Base-by-base conservation (phyloP, 2,888 invertebrate genomes). In the Aphidoletes aphidimyza region DNA sequence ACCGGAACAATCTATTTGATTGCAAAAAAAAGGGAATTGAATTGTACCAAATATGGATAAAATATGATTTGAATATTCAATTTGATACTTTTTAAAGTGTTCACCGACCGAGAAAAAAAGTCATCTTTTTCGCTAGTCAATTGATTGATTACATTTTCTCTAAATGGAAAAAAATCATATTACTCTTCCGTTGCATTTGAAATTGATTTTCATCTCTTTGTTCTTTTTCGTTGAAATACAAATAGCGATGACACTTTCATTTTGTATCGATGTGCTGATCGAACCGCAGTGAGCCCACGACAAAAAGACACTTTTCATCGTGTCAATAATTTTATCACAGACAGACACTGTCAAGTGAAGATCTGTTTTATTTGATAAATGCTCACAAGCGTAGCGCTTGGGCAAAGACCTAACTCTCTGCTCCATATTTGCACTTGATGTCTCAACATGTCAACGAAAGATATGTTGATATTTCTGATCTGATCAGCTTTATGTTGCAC, bases 141-240 rank as follows among this genome's bases (percentile, higher is more conserved):
- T 69, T 69, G 69, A 69, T 69, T 69, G 69, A 69, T 69, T 69
- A 69, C 69, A 69, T 30, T 69, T 69, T 54, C 11, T 11, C n/a
- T n/a, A n/a, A 22, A 14, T 69, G 69, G 17, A 0, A 69, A 69
- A 69, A 69, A 69, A 14, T 30, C 14, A 14, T 42, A 14, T 6
- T 9, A 42, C 42, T 42, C n/a, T 54, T 54, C 14, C 14, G n/a
- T 54, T 54, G 54, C n/a, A 54, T 30, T 30, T 2, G 17, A 26
- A 69, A 69, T 69, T 34, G 69, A 69, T 69, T 69, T 34, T 26
- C 34, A 30, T 2, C 14, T 0, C 34, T 69, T 69, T 69, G 69
- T 69, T 69, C 34, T n/a, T 19, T 69, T 69, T 30, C 5, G 47
- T 14, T 26, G 17, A 47, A 47, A 47, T 19, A 47, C 17, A 47